Conservation (phyloP, 2,113 vertebrate species). For the Dissostichus mawsoni region DNA sequence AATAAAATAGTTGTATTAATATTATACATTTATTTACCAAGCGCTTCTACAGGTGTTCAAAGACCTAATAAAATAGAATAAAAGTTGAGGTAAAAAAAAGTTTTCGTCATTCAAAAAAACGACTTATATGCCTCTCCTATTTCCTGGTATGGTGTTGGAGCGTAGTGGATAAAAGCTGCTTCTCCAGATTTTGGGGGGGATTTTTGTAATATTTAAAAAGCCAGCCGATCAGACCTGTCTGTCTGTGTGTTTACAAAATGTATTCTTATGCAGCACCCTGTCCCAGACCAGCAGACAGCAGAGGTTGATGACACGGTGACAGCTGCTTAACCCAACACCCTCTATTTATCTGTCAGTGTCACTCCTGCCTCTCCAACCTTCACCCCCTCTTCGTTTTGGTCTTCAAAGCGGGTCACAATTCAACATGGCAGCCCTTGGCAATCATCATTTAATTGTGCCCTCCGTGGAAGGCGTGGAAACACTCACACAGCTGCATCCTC, state of each 20-base stretch:
- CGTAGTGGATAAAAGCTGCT: no score
- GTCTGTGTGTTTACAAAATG: constrained; percentile 4
- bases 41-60: no score
- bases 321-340: constrained; percentile 33
- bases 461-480: constrained; percentile 43
- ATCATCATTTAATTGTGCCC: constrained; percentile 66
- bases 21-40: no score
- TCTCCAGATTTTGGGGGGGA: no score
- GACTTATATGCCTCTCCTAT: no score
- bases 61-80: no score
- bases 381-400: not conserved
- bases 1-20: no score
- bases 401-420: constrained; percentile 65
- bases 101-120: no score
- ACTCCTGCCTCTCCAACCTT: not conserved
- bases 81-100: no score
- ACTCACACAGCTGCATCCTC: constrained; percentile 67
- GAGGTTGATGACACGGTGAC: constrained; percentile 31
- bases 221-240: no score
- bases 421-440: constrained; percentile 46
- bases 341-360: constrained; percentile 57
- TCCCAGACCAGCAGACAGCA: constrained; percentile 30
- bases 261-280: not conserved
- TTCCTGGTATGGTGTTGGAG: no score
- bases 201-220: no score